Evolutionary conservation across 2,888 invertebrate species (phyloP).

Genomic region (Cistogaster globosa): DNA sequence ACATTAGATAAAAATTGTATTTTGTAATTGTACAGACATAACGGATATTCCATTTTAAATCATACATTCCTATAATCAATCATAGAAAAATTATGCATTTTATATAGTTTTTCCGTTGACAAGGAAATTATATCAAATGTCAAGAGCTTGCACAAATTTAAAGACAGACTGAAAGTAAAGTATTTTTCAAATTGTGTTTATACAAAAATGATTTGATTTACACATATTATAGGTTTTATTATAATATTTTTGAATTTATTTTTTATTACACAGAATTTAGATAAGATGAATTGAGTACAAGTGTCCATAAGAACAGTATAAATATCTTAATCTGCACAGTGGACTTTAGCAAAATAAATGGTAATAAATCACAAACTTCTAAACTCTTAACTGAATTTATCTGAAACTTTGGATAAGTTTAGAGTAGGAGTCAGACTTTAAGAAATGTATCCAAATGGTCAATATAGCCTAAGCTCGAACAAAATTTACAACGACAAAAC

Average conservation of each 20-base stretch:
- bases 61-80: constrained; percentile 59
- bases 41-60: constrained; percentile 61
- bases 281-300: background rate
- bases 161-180: background rate
- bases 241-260: background rate
- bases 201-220: background rate
- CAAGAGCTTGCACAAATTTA: constrained; percentile 32
- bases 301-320: too few species aligned
- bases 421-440: too few species aligned
- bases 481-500: too few species aligned
- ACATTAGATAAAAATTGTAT: constrained; percentile 49
- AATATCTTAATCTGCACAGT: too few species aligned
- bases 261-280: constrained; percentile 1
- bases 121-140: constrained; percentile 53
- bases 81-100: constrained; percentile 61
- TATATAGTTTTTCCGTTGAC: too few species aligned
- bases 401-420: too few species aligned
- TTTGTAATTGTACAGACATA: constrained; percentile 26
- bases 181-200: background rate
- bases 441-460: too few species aligned
- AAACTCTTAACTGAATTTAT: too few species aligned
- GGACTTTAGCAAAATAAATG: too few species aligned
- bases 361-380: too few species aligned
- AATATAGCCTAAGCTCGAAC: too few species aligned
- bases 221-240: constrained; percentile 22